Conservation (phyloP, 2,888 invertebrate genomes). For the Agonopterix arenella region DNA sequence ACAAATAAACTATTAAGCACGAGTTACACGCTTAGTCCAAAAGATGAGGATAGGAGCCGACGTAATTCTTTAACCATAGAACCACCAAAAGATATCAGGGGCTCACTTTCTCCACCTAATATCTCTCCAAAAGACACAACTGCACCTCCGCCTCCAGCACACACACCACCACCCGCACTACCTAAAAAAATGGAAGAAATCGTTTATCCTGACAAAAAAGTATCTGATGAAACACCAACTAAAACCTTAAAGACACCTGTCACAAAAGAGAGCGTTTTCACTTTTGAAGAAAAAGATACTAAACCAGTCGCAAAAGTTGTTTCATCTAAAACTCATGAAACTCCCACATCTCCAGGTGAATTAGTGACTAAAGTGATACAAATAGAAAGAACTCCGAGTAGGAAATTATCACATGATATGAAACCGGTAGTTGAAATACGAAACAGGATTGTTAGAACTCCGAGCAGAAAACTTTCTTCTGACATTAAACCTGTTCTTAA, state of each 20-base stretch:
- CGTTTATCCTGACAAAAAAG: constrained; percentile 35
- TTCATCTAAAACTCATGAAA: constrained; percentile 24
- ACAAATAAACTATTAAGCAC: constrained; percentile 64
- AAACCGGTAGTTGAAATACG: constrained; percentile 60
- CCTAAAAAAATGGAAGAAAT: constrained; percentile 58
- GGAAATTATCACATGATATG: constrained; percentile 48
- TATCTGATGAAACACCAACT: constrained; percentile 21
- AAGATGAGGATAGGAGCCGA: constrained; percentile 52
- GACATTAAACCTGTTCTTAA: constrained; percentile 49
- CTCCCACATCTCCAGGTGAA: constrained; percentile 34
- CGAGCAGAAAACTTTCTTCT: constrained; percentile 49
- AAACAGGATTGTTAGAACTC: constrained; percentile 63
- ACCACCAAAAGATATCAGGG: constrained; percentile 31
- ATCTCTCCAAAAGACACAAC: constrained; percentile 49
- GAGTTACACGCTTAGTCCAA: constrained; percentile 55
- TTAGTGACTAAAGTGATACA: constrained; percentile 65
- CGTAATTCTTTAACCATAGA: constrained; percentile 53
- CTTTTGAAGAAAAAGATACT: constrained; percentile 49
- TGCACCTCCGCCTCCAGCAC: constrained; percentile 31
- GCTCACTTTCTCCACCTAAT: constrained; percentile 43
- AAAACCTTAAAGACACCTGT: constrained; percentile 37
- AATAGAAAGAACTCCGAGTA: constrained; percentile 64
- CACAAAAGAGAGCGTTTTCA: constrained; percentile 45
- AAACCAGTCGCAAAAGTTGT: constrained; percentile 28
- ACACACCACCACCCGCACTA: constrained; percentile 27